Conservation (phyloP, 2,113 vertebrate genomes). For the Platanista minor region DNA sequence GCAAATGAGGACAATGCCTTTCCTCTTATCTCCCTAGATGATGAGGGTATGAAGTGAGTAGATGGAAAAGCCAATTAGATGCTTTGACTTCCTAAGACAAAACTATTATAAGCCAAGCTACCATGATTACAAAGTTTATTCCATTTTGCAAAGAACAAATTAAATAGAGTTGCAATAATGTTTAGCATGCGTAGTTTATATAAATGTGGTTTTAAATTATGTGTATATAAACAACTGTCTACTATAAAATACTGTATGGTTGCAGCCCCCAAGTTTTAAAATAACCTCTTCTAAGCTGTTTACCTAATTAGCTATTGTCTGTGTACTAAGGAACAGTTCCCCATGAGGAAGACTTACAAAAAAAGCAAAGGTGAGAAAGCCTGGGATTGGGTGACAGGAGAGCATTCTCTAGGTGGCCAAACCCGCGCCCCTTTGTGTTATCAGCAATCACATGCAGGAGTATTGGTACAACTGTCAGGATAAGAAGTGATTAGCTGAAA, state of each 20-base stretch:
- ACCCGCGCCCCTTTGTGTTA: fast-evolving
- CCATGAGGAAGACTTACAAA: background rate
- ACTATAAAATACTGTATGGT: background rate
- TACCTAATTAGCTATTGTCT: background rate
- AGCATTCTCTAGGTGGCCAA: too few species aligned
- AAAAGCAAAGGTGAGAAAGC: background rate
- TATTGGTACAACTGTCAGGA: background rate
- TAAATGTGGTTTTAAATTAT: background rate
- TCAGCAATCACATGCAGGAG: too few species aligned
- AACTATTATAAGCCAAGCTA: constrained; percentile 39
- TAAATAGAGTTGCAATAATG: constrained; percentile 43
- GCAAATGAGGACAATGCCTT: background rate
- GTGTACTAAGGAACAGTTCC: background rate
- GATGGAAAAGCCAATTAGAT: constrained; percentile 12
- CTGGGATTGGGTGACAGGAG: background rate
- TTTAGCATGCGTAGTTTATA: background rate
- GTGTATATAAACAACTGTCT: background rate
- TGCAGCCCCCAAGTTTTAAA: background rate
- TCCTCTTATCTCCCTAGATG: background rate
- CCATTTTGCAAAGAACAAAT: constrained; percentile 23
- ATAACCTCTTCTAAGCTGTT: background rate
- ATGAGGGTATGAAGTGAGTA: background rate
- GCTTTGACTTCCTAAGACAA: constrained; percentile 29
- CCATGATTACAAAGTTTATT: constrained; percentile 35
- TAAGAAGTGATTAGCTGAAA: background rate